These are phyloP conservation scores for Fissipunctia ypsillon DNA, from an alignment of 2,888 invertebrate species.

Conservation along the genomic window DNA sequence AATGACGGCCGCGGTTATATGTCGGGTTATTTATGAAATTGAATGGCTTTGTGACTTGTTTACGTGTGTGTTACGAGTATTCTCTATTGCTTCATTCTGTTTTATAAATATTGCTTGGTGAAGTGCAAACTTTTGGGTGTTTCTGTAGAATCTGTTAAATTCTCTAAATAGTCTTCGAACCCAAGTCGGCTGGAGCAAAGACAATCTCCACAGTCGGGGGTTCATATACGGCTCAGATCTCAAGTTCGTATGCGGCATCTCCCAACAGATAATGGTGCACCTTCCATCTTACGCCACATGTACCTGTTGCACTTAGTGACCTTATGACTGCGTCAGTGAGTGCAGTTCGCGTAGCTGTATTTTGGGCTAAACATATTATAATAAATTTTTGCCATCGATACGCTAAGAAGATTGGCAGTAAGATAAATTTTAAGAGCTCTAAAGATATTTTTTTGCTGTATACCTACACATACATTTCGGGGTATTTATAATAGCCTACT, in stretches of 20 bases:
- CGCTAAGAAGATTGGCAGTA: neutral
- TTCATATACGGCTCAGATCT: too few species aligned
- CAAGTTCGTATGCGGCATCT: too few species aligned
- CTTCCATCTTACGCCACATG: too few species aligned
- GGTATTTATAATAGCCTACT: neutral
- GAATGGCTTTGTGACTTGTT: slow-evolving; percentile 34
- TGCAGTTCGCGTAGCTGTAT: neutral
- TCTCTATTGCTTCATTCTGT: slow-evolving; percentile 1
- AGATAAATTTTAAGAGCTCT: neutral
- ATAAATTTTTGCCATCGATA: neutral
- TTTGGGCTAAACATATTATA: neutral
- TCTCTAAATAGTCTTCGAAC: neutral
- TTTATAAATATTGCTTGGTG: neutral
- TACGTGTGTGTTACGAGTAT: slow-evolving; percentile 16
- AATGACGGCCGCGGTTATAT: slow-evolving; percentile 68
- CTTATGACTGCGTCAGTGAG: neutral
- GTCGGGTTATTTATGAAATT: slow-evolving; percentile 53
- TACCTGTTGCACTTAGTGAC: neutral
- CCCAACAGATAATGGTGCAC: too few species aligned
- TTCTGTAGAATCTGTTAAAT: neutral
- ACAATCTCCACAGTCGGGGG: too few species aligned
- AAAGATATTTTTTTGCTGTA: neutral
- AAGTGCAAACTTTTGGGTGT: neutral
- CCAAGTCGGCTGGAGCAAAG: too few species aligned
- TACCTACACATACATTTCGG: neutral